A percentile compares a stretch with the other conserved stretches of the same genome.
Conservation (phyloP, 2,888 invertebrate genomes). For the Ptilodon capucinus region DNA sequence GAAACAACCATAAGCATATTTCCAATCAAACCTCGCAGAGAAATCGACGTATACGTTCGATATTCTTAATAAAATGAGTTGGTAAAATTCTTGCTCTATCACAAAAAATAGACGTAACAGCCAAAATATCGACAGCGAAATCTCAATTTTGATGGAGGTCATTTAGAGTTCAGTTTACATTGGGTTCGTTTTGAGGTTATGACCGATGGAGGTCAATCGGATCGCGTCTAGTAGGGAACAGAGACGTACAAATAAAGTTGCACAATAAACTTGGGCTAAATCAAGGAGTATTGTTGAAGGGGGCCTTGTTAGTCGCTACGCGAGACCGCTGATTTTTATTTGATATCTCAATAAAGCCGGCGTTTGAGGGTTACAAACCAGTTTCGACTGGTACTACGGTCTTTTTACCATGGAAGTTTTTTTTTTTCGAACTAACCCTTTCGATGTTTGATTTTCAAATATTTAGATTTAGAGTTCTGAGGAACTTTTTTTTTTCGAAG, state of each 20-base stretch:
- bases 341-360: slow-evolving; percentile 79
- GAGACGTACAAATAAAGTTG: slow-evolving; percentile 76
- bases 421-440: slow-evolving; percentile 39
- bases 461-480: slow-evolving; percentile 62
- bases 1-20: slow-evolving; percentile 72
- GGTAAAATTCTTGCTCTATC: slow-evolving; percentile 52
- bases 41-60: slow-evolving; percentile 63
- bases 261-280: slow-evolving; percentile 78
- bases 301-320: slow-evolving; percentile 69
- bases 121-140: background rate
- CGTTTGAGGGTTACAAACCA: slow-evolving; percentile 64
- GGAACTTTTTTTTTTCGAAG: slow-evolving; percentile 46
- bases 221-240: slow-evolving; percentile 62
- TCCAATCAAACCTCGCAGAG: slow-evolving; percentile 73
- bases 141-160: background rate
- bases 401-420: slow-evolving; percentile 51
- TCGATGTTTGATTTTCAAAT: slow-evolving; percentile 71
- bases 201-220: slow-evolving; percentile 40
- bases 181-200: slow-evolving; percentile 1
- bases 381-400: slow-evolving; percentile 44
- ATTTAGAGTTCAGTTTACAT: slow-evolving; percentile 17
- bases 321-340: slow-evolving; percentile 80
- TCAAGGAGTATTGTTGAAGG: slow-evolving; percentile 78
- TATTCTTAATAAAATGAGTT: slow-evolving; percentile 77
- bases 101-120: slow-evolving; percentile 22